Evolutionary conservation across 1,140 invertebrate species (phyloP), one percentile per base, ranked within the genome.

Genomic region (Drosophila albomicans): DNA sequence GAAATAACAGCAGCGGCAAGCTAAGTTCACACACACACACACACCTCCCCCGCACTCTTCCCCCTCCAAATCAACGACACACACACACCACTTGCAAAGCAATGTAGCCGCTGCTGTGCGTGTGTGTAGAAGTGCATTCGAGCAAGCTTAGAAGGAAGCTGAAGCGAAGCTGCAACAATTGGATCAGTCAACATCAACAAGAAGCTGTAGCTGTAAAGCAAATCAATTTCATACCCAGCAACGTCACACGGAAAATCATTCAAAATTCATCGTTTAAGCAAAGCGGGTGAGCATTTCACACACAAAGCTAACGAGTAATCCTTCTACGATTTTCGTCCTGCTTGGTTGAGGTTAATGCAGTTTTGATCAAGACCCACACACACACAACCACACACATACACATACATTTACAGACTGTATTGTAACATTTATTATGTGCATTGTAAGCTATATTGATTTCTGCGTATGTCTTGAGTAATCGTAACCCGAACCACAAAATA

Each of bases 191-290:
- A 13, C 11, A 43, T 3, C 2, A 43, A 13, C 11, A 43, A 43
- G 25, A 5, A 38, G 6, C 65, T 28, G 35, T 11, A 72, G 28
- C 54, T 49, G 46, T 11, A 72, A 41, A 28, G 45, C 20, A 54
- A 62, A 75, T 62, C 66, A 78, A 46, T 81, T 81, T 86, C 74
- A 71, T 78, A 78, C 25, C 13, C 38, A 41, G 51, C 69, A 62
- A 57, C 73, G 71, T 70, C 66, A 69, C 59, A 65, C 28, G 65
- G 16, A 69, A 91, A 92, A 92, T 75, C 91, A 91, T 85, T 92
- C 91, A 92, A 92, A 92, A 92, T 92, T 92, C 87, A 91, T 85
- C 88, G 82, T 77, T 68, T 92, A 92, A 92, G 87, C 91, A 92
- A 92, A 86, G 73, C 87, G 75, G 91, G 91, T 92, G 52, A 92